phyloP scores from a whole-genome alignment of 2,797 vertebrate species.

The Antrozous pallidus region DNA sequence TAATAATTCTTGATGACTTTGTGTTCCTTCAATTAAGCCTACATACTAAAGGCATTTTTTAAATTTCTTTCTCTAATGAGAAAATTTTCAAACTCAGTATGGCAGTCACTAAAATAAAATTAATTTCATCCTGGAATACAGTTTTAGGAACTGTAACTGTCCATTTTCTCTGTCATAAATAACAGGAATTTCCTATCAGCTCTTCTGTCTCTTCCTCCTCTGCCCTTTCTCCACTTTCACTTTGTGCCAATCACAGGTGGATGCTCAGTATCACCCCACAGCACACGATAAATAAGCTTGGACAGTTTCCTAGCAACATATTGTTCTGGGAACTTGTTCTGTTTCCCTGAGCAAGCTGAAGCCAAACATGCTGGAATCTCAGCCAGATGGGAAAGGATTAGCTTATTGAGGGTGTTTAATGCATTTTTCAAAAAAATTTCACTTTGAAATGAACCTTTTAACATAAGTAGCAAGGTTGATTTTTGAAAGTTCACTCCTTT shows the following conservation, averaged over 20 bases:
- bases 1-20: slow-evolving; percentile 13
- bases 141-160: not conserved
- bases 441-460: slow-evolving; percentile 57
- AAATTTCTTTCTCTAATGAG: slow-evolving; percentile 24
- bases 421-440: slow-evolving; percentile 16
- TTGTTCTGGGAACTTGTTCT: slow-evolving; percentile 62
- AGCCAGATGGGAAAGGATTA: slow-evolving; percentile 50
- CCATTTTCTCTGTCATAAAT: slow-evolving; percentile 5
- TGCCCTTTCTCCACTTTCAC: not conserved
- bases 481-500: slow-evolving; percentile 35
- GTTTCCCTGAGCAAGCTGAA: slow-evolving; percentile 47
- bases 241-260: slow-evolving; percentile 31
- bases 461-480: slow-evolving; percentile 19
- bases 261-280: slow-evolving; percentile 29
- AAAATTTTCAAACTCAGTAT: slow-evolving; percentile 28
- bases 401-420: not conserved
- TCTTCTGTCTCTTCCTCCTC: not conserved
- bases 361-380: slow-evolving; percentile 32
- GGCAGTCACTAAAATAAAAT: slow-evolving; percentile 32
- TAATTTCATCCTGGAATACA: slow-evolving; percentile 33
- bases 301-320: slow-evolving; percentile 71
- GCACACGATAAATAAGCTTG: slow-evolving; percentile 63
- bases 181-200: not conserved
- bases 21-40: slow-evolving; percentile 52
- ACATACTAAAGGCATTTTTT: not conserved